These are phyloP conservation scores for Ptilonorhynchus violaceus DNA, from an alignment of 2,113 vertebrate genomes.

Conservation along the genomic window DNA sequence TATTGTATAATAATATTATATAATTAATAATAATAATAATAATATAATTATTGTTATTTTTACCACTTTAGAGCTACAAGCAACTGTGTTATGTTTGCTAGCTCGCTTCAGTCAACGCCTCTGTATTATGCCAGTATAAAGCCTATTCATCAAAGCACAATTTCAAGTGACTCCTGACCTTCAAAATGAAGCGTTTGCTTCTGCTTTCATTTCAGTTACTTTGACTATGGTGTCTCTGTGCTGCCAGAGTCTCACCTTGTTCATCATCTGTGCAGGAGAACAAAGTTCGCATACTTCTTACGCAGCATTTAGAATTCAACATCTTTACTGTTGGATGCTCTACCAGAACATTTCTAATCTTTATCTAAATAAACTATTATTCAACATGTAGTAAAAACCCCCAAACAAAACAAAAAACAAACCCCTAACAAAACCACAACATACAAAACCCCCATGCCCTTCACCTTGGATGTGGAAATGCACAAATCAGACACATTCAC, in stretches of 20 bases:
- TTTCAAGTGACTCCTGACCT: constrained; percentile 44
- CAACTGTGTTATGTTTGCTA: not conserved
- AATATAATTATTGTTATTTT: not conserved
- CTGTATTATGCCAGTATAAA: not conserved
- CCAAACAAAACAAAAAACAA: not conserved
- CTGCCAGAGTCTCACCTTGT: not conserved
- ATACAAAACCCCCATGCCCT: not conserved
- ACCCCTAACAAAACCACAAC: not conserved
- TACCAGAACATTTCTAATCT: not conserved
- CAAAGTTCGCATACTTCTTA: not conserved
- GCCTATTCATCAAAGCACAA: constrained; percentile 28
- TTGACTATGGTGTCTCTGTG: not conserved
- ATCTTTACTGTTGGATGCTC: not conserved
- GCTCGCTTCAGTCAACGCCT: not conserved
- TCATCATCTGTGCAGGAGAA: not conserved
- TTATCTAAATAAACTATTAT: not conserved
- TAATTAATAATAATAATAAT: not conserved
- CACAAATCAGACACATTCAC: not conserved
- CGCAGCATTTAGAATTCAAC: not conserved
- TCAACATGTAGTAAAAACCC: not conserved
- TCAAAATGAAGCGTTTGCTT: constrained; percentile 38
- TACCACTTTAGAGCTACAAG: not conserved
- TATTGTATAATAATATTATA: not conserved
- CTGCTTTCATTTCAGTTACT: constrained; percentile 7
- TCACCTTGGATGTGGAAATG: not conserved